Evolutionary conservation across 2,797 vertebrate species (phyloP).

Genomic region (Enteromius trimaculatus): DNA sequence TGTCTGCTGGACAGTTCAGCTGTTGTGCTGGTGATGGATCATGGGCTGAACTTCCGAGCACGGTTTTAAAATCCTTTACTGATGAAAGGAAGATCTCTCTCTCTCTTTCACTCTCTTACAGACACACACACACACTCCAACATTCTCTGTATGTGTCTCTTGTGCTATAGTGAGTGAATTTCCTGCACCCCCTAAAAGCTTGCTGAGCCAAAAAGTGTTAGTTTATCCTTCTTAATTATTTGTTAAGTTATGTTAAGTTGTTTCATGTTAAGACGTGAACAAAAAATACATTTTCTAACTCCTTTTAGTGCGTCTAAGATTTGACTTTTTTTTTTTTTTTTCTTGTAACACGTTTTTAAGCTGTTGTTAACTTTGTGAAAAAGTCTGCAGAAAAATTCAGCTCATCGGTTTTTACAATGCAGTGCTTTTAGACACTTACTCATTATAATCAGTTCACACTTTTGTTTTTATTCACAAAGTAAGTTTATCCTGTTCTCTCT

Average conservation of each 20-base stretch:
- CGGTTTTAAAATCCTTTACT: neutral
- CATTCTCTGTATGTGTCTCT: constrained; percentile 1
- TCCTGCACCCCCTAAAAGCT: neutral
- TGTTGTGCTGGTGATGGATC: constrained; percentile 32
- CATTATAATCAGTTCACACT: neutral
- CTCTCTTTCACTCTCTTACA: neutral
- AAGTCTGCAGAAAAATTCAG: neutral
- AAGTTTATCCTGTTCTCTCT: neutral
- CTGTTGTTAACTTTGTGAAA: neutral
- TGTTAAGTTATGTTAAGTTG: neutral
- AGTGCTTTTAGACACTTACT: neutral
- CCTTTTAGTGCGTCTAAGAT: neutral
- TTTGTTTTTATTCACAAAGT: neutral
- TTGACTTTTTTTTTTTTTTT: neutral
- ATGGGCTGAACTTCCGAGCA: constrained; percentile 16
- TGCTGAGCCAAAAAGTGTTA: neutral
- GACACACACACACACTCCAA: neutral
- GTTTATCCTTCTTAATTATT: neutral
- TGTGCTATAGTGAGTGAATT: constrained; percentile 24
- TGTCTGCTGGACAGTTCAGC: constrained; percentile 10
- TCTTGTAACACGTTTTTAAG: neutral
- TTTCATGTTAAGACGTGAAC: neutral
- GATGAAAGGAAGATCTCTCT: neutral
- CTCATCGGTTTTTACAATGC: neutral
- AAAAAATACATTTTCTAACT: neutral